phyloP scores from a whole-genome alignment of 1,140 invertebrate species.

The Neodiprion lecontei region DNA sequence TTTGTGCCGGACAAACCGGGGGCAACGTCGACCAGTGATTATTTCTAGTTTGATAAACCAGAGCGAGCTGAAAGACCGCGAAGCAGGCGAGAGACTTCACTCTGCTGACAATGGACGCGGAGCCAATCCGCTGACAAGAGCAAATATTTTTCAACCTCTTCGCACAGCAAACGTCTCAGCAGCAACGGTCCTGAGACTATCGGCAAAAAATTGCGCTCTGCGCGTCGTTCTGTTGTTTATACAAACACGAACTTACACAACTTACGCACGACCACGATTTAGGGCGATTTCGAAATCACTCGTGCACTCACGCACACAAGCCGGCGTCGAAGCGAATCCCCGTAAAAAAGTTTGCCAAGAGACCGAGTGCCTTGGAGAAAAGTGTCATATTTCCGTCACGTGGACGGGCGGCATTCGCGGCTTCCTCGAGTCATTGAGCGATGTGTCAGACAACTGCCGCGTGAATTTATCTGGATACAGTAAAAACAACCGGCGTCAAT shows the following conservation, averaged over 20 bases:
- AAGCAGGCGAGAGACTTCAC: too few species aligned
- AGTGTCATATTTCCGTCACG: background rate
- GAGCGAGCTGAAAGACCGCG: too few species aligned
- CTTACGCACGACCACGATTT: too few species aligned
- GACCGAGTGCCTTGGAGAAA: background rate
- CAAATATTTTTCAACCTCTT: background rate
- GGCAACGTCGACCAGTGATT: too few species aligned
- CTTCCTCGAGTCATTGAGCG: background rate
- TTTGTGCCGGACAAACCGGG: too few species aligned
- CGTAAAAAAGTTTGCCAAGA: background rate
- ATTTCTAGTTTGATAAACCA: too few species aligned
- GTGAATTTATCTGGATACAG: background rate
- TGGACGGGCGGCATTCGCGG: background rate
- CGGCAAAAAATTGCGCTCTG: background rate
- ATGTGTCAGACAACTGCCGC: background rate
- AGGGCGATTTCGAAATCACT: background rate
- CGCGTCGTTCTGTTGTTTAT: background rate
- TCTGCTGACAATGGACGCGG: background rate
- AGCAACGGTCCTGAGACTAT: too few species aligned
- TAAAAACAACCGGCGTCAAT: background rate
- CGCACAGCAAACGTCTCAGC: background rate
- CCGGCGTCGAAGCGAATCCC: background rate
- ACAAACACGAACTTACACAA: background rate
- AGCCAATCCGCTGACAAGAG: conserved; percentile 1
- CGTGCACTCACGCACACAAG: background rate